phyloP scores from a whole-genome alignment of 2,113 vertebrate genomes.

The Struthidea cinerea region DNA sequence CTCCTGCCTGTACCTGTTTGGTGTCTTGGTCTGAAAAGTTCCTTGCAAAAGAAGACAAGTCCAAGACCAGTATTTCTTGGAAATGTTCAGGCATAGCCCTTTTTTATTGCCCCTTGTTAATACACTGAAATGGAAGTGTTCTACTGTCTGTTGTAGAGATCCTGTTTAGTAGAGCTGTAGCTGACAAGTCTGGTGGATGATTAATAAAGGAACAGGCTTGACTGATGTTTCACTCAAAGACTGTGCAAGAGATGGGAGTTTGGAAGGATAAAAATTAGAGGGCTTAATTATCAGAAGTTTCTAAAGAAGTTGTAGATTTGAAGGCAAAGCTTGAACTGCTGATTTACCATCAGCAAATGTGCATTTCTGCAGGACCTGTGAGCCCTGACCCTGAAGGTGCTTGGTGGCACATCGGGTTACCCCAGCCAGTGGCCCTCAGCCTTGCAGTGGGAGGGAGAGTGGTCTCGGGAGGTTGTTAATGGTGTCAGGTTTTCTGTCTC shows the following conservation, averaged over 20 bases:
- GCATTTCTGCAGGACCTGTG: neutral
- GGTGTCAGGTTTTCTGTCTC: neutral
- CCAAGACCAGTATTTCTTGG: neutral
- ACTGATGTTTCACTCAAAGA: neutral
- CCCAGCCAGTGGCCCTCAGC: neutral
- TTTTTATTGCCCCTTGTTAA: neutral
- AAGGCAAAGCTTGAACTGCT: neutral
- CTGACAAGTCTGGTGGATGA: neutral
- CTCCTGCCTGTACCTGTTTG: neutral
- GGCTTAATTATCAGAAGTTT: too few species aligned
- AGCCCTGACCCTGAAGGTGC: neutral
- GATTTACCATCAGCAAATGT: neutral
- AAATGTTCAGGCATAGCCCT: neutral
- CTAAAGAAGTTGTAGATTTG: neutral
- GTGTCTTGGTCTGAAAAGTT: neutral
- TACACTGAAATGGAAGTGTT: neutral
- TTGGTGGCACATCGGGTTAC: rapidly evolving
- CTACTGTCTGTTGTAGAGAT: neutral
- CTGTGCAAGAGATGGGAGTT: rapidly evolving
- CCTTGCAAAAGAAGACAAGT: neutral
- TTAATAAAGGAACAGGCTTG: neutral
- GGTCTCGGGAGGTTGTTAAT: rapidly evolving
- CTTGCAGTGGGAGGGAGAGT: neutral
- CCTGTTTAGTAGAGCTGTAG: neutral
- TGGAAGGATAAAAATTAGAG: neutral